Evolutionary conservation across 2,888 invertebrate genomes (phyloP).

Genomic region (Nomada hirtipes): DNA sequence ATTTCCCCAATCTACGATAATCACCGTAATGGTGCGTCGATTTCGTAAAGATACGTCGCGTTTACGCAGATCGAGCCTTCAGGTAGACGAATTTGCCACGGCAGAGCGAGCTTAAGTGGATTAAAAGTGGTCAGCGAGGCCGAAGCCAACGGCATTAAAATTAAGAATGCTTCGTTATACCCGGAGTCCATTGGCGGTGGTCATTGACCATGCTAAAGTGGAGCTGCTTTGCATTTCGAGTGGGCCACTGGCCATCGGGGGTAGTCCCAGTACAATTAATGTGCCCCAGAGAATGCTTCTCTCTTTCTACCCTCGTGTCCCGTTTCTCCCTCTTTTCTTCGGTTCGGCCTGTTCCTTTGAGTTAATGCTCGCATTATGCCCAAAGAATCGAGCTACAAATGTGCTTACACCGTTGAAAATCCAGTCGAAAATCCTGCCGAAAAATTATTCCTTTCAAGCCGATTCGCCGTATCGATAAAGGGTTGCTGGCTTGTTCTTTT

Average conservation of each 20-base stretch:
- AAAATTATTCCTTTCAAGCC: neutral
- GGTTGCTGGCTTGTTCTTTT: constrained; percentile 19
- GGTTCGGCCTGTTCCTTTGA: constrained; percentile 21
- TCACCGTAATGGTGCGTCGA: constrained; percentile 11
- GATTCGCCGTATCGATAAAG: constrained; percentile 9
- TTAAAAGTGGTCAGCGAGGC: constrained; percentile 76
- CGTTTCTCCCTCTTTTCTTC: neutral
- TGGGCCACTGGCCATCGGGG: constrained; percentile 57
- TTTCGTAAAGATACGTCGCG: constrained; percentile 11
- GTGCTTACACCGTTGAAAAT: constrained; percentile 15
- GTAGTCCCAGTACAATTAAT: constrained; percentile 65
- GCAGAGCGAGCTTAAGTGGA: constrained; percentile 68
- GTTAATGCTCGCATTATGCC: constrained; percentile 5
- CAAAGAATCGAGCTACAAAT: constrained; percentile 18
- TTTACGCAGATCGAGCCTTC: constrained; percentile 9
- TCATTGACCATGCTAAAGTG: constrained; percentile 61
- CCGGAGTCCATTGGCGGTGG: constrained; percentile 62
- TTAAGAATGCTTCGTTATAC: constrained; percentile 79
- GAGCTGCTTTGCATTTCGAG: constrained; percentile 62
- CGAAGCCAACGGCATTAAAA: constrained; percentile 75
- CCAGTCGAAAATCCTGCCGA: neutral
- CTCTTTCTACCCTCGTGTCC: neutral
- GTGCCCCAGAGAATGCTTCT: constrained; percentile 47
- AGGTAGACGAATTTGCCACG: constrained; percentile 64
- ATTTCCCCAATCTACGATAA: neutral